These are phyloP conservation scores for Microctonus aethiopoides DNA, from an alignment of 2,888 invertebrate genomes.

Conservation along the genomic window DNA sequence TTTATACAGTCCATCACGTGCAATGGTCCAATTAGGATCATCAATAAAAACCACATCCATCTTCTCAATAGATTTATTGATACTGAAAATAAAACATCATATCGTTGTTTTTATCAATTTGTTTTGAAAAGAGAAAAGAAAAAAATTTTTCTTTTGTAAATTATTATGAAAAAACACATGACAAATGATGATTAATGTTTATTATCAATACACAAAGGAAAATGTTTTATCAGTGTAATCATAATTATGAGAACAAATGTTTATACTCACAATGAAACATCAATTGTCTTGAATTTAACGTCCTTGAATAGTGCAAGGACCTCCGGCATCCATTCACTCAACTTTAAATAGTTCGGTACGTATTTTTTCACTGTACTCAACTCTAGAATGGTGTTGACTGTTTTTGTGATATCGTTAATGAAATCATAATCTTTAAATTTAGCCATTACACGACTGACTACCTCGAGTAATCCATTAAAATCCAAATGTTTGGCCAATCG, in stretches of 20 bases:
- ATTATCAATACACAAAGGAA: not conserved
- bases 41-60: conserved; percentile 51
- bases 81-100: conserved; percentile 43
- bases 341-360: conserved; percentile 68
- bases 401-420: conserved; percentile 65
- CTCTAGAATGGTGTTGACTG: conserved; percentile 67
- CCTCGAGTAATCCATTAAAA: conserved; percentile 69
- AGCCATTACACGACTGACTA: conserved; percentile 67
- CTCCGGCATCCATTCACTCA: conserved; percentile 59
- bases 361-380: conserved; percentile 68
- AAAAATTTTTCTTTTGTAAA: not conserved
- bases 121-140: not conserved
- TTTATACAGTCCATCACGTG: conserved; percentile 47
- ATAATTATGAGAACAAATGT: conserved; percentile 1
- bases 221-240: not conserved
- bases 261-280: conserved; percentile 53
- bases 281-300: conserved; percentile 54
- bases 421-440: conserved; percentile 69
- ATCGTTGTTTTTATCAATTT: not conserved
- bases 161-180: not conserved
- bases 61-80: conserved; percentile 49
- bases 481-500: conserved; percentile 69
- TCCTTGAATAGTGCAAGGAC: conserved; percentile 53
- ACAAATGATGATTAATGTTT: not conserved
- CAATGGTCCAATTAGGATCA: conserved; percentile 51